Percentiles rank a stretch among this genome's conserved stretches.
phyloP scores from a whole-genome alignment of 2,888 invertebrate species.

The Tipula lateralis region DNA sequence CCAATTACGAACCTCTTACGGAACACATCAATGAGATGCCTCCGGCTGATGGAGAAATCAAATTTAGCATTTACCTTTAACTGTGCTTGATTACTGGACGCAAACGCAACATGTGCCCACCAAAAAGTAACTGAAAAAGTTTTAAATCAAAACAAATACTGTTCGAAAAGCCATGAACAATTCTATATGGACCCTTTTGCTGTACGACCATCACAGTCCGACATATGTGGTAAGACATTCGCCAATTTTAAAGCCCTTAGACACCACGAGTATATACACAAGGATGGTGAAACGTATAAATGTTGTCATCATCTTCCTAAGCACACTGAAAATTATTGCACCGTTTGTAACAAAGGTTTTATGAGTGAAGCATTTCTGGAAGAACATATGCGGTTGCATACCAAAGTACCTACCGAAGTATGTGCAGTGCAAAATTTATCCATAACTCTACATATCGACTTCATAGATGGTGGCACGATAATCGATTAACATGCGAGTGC shows the following conservation, averaged over 20 bases:
- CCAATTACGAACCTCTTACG: neutral
- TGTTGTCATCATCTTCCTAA: slow-evolving; percentile 26
- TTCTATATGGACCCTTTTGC: neutral
- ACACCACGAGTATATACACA: neutral
- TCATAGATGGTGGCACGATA: slow-evolving; percentile 28
- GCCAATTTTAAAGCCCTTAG: neutral
- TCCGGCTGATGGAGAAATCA: neutral
- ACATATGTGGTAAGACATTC: neutral
- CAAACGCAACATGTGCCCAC: neutral
- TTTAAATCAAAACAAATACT: too few species aligned
- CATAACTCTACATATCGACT: slow-evolving; percentile 26
- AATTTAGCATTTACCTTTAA: neutral
- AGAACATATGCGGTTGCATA: slow-evolving; percentile 2
- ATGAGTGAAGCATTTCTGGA: slow-evolving; percentile 21
- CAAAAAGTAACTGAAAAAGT: neutral
- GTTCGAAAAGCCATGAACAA: neutral
- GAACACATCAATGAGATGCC: neutral
- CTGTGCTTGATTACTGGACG: neutral
- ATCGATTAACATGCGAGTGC: slow-evolving; percentile 2
- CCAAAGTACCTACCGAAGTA: neutral
- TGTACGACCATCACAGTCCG: too few species aligned
- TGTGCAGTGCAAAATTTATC: slow-evolving; percentile 26
- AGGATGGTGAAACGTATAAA: neutral
- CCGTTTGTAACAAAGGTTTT: slow-evolving; percentile 3
- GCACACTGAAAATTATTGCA: slow-evolving; percentile 27